A percentile compares a stretch with the other conserved stretches of the same genome.
Evolutionary conservation across 2,888 invertebrate species (phyloP).

Genomic region (Thysanoteuthis rhombus): DNA sequence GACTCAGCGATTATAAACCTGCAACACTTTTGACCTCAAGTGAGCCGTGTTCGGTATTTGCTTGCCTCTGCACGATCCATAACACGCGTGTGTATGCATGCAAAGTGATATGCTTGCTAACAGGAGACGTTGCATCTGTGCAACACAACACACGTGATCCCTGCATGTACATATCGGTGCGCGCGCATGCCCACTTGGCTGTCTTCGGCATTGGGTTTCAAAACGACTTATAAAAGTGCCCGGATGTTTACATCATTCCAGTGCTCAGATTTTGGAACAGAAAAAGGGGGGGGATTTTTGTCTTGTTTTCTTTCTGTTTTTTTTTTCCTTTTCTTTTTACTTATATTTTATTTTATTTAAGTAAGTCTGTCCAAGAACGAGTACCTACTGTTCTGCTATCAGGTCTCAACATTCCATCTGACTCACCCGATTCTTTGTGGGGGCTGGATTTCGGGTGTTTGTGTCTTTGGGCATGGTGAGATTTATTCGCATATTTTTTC

Average conservation of each 20-base stretch:
- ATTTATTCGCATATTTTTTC: slow-evolving; percentile 12
- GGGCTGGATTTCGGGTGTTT: background rate
- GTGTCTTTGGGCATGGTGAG: background rate
- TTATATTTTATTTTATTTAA: background rate
- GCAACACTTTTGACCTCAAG: too few relatives aligned
- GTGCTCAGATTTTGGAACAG: background rate
- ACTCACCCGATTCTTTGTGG: slow-evolving; percentile 12
- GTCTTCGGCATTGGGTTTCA: background rate
- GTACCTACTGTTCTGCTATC: background rate
- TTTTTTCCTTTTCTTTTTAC: background rate
- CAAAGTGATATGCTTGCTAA: too few relatives aligned
- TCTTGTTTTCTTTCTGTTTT: too few relatives aligned
- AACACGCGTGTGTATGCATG: too few relatives aligned
- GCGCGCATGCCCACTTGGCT: too few relatives aligned
- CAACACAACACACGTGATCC: too few relatives aligned
- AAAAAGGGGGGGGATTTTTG: too few relatives aligned
- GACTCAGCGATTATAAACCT: too few relatives aligned
- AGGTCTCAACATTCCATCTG: background rate
- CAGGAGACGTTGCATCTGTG: too few relatives aligned
- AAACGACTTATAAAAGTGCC: background rate
- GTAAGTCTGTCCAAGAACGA: background rate
- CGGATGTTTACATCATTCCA: background rate
- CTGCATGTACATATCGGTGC: background rate
- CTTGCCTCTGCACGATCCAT: too few relatives aligned
- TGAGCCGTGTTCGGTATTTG: too few relatives aligned